Conservation (phyloP, 2,888 invertebrate genomes). For the Abscondita cerata region DNA sequence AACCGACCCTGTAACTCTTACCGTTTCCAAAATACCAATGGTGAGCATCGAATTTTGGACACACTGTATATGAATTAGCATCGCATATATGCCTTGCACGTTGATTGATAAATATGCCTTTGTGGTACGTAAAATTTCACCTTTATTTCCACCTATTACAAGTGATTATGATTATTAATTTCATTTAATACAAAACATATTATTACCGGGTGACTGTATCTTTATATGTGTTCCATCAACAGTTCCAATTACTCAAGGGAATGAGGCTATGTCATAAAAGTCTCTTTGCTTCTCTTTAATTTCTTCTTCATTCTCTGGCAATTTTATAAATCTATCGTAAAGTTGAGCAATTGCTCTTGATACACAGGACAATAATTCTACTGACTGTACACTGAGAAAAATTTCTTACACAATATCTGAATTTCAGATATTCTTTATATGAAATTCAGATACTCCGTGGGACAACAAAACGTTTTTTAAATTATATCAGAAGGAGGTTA, state of each 20-base stretch:
- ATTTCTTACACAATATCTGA: too few species aligned
- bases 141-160: constrained; percentile 22
- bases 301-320: constrained; percentile 33
- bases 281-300: constrained; percentile 22
- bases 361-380: constrained; percentile 37
- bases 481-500: too few species aligned
- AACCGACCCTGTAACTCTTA: too few species aligned
- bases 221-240: constrained; percentile 44
- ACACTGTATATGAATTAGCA: too few species aligned
- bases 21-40: too few species aligned
- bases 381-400: too few species aligned
- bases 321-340: constrained; percentile 24
- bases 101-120: constrained; percentile 38
- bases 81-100: constrained; percentile 9
- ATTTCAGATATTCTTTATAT: too few species aligned
- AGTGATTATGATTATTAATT: constrained; percentile 4
- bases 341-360: constrained; percentile 37
- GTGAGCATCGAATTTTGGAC: too few species aligned
- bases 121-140: constrained; percentile 25
- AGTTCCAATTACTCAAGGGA: constrained; percentile 43
- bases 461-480: too few species aligned
- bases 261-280: constrained; percentile 38
- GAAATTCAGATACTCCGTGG: too few species aligned
- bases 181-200: constrained; percentile 2
- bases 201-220: constrained; percentile 40